Evolutionary conservation across 92 coral and sea anemone species (phyloP), one percentile per base, ranked within the genome.

Genomic region (Phenganax stokvisi): DNA sequence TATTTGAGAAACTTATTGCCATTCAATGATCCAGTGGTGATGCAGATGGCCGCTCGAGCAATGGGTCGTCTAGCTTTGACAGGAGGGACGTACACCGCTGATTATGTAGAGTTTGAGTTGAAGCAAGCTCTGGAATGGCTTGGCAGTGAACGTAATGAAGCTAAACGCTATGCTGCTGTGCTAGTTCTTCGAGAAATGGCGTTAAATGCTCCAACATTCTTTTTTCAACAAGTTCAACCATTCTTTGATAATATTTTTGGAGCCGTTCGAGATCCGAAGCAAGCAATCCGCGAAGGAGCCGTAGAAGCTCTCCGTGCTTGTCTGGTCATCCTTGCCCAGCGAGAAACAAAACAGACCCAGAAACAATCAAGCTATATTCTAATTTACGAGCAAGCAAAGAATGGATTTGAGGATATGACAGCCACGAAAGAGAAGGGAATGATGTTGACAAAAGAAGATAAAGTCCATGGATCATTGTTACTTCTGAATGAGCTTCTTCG

Each of bases 201-300:
- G 15, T 74, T 96, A 56, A 96, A 92, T 89, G 99, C 99, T 8
- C 99, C 97, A 15, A 96, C 99, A 16, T 96, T 96, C 87, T 96
- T 96, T 86, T 96, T 96, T 79, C 99, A 96, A 90, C 99, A 96
- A 96, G 92, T 96, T 6, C 99, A 96, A 16, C 99, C 92, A 66
- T 96, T 96, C 85, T 96, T 96, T 86, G 99, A 96, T 63, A 96
- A 89, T 81, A 96, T 96, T 73, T 92, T 92, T 58, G 89, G 85
- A 73, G 97, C 99, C 31, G 96, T 96, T 10, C 87, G 97, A 13
- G 99, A 96, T 51, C 99, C 97, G 2, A 96, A 96, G 97, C 97
- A 96, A 92, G 99, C 92, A 9, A 96, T 96, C 71, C 90, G 99
- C 37, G 99, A 96, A 80, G 99, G 97, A 51, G 99, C 99, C 5